Percentiles rank a stretch among this genome's conserved stretches.
Conservation (phyloP, 2,888 invertebrate species). For the Macaria notata region DNA sequence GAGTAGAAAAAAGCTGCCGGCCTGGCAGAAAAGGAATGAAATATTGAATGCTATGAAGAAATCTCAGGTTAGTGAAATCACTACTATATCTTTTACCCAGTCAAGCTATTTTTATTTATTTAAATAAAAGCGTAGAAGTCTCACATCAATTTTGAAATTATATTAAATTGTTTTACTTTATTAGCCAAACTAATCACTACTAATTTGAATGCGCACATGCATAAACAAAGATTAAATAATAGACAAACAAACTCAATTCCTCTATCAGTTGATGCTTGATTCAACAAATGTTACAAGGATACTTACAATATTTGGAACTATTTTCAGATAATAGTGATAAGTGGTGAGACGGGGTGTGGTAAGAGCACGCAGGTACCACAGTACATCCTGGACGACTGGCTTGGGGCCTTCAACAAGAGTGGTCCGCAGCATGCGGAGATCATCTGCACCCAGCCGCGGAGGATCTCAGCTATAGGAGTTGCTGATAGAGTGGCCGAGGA, state of each 20-base stretch:
- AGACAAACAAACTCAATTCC: too few species aligned
- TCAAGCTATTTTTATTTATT: too few species aligned
- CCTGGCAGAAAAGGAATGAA: constrained; percentile 86
- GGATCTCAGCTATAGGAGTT: constrained; percentile 95
- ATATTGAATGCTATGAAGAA: constrained; percentile 85
- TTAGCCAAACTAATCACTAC: too few species aligned
- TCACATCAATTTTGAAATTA: too few species aligned
- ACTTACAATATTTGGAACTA: too few species aligned
- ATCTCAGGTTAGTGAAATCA: constrained; percentile 71
- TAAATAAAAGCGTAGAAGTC: too few species aligned
- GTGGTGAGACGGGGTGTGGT: constrained; percentile 93
- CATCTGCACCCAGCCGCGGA: constrained; percentile 95
- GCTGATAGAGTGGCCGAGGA: constrained; percentile 96
- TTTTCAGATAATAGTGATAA: constrained; percentile 85
- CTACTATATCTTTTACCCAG: background rate
- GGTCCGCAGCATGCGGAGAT: constrained; percentile 88
- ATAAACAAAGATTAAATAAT: too few species aligned
- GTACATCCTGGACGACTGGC: constrained; percentile 94
- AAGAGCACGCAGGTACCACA: constrained; percentile 97
- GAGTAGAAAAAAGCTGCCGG: constrained; percentile 85
- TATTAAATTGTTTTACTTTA: too few species aligned
- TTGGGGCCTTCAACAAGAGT: constrained; percentile 80
- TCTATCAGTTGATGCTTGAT: too few species aligned
- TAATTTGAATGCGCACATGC: too few species aligned
- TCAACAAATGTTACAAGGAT: too few species aligned